Evolutionary conservation across 2,113 vertebrate species (phyloP).

Genomic region (Onychostruthus taczanowskii): DNA sequence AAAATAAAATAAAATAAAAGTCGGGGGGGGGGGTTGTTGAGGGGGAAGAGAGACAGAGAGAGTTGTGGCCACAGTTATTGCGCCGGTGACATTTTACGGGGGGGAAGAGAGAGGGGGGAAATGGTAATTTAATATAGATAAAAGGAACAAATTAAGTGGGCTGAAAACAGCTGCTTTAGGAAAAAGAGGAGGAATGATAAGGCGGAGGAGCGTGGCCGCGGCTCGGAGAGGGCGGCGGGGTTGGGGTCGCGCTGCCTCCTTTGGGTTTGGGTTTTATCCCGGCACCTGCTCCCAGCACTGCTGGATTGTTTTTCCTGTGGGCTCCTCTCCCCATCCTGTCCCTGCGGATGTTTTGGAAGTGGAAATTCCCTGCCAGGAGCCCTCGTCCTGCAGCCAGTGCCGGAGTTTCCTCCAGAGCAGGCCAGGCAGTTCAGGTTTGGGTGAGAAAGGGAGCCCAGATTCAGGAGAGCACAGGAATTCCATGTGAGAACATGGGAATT

Average conservation of each 20-base stretch:
- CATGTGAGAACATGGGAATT: no score
- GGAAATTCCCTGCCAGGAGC: background rate
- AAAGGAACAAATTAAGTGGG: slow-evolving; percentile 71
- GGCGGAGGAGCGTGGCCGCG: background rate
- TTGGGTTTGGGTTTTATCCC: background rate
- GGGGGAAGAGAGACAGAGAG: background rate
- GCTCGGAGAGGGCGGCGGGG: background rate
- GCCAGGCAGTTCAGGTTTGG: background rate
- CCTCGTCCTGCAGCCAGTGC: accelerated
- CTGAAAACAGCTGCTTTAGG: slow-evolving; percentile 55
- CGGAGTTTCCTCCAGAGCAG: accelerated
- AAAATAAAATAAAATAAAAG: background rate
- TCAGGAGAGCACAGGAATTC: accelerated
- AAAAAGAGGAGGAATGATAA: slow-evolving; percentile 10
- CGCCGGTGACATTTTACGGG: slow-evolving; percentile 40
- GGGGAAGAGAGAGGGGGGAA: background rate
- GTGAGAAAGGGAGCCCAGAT: background rate
- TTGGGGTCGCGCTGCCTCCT: background rate
- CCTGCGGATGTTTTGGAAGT: accelerated
- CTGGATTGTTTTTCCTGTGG: accelerated
- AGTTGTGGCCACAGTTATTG: slow-evolving; percentile 9
- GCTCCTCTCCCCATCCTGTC: background rate
- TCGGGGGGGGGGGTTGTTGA: no score
- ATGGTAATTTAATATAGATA: slow-evolving; percentile 72
- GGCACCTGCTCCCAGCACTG: background rate